Percentiles rank a stretch among this genome's conserved stretches.
Conservation (phyloP, 1,140 invertebrate genomes). For the Anastrepha ludens region DNA sequence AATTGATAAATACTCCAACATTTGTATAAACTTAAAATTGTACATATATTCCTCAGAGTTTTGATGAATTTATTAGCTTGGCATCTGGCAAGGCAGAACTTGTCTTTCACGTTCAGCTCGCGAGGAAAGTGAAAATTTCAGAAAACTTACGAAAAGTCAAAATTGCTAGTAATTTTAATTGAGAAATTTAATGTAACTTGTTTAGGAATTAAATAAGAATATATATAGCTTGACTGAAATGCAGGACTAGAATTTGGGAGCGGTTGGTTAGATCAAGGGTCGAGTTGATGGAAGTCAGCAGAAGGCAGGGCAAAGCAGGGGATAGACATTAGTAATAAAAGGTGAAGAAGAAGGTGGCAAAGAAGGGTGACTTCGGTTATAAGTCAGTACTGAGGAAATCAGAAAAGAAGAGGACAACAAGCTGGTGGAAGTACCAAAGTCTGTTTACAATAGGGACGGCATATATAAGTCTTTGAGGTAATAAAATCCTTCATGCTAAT, state of each 20-base stretch:
- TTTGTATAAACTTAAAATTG: too few species aligned
- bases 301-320: constrained; percentile 10
- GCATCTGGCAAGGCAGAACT: constrained; percentile 4
- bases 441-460: too few species aligned
- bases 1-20: too few species aligned
- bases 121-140: constrained; percentile 50
- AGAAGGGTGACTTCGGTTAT: not conserved
- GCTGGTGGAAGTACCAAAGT: not conserved
- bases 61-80: not conserved
- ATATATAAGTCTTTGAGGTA: constrained; percentile 5
- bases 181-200: constrained; percentile 28
- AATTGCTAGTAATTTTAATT: constrained; percentile 27
- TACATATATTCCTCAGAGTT: not conserved
- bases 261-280: not conserved
- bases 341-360: constrained; percentile 1
- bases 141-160: constrained; percentile 21
- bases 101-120: constrained; percentile 41
- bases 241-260: not conserved
- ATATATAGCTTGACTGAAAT: not conserved
- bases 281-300: not conserved
- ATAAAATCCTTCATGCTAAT: not conserved
- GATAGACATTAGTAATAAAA: constrained; percentile 33
- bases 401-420: not conserved
- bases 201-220: not conserved
- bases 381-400: not conserved